Percentiles rank a stretch among this genome's conserved stretches.
phyloP scores from a whole-genome alignment of 2,797 vertebrate genomes.

The Hippoglossus hippoglossus region DNA sequence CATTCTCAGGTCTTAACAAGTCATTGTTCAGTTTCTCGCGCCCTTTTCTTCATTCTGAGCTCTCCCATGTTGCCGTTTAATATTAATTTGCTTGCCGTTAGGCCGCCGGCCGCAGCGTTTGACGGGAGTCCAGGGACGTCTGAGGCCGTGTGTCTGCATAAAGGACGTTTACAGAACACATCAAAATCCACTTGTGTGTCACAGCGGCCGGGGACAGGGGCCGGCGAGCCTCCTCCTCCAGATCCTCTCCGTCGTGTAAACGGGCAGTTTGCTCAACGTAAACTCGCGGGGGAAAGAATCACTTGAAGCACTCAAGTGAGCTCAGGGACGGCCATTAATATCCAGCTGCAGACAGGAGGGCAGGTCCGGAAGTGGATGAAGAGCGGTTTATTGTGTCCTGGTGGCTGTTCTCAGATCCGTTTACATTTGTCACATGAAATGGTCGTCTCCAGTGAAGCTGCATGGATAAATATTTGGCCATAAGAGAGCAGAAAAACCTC shows the following conservation, averaged over 20 bases:
- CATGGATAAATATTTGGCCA: neutral
- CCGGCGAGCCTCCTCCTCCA: conserved; percentile 6
- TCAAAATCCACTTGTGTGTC: conserved; percentile 68
- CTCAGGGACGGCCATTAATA: conserved; percentile 51
- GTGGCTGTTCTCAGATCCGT: neutral
- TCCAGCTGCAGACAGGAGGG: conserved; percentile 35
- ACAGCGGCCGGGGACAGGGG: conserved; percentile 3
- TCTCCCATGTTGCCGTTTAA: conserved; percentile 38
- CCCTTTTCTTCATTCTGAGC: conserved; percentile 26
- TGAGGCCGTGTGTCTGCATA: neutral
- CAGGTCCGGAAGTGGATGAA: conserved; percentile 11
- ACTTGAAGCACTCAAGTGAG: conserved; percentile 66
- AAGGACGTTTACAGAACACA: conserved; percentile 64
- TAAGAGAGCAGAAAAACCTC: too few species aligned
- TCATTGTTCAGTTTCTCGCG: conserved; percentile 14
- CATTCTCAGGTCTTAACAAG: conserved; percentile 4
- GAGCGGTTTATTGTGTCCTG: neutral
- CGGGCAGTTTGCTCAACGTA: conserved; percentile 55
- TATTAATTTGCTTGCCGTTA: conserved; percentile 38
- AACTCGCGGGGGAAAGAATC: conserved; percentile 63
- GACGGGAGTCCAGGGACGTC: too few species aligned
- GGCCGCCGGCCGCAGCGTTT: too few species aligned
- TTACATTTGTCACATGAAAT: neutral
- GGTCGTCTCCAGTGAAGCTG: neutral
- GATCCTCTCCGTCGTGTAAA: conserved; percentile 50